A percentile compares a stretch with the other conserved stretches of the same genome.
Conservation (phyloP, 1,140 invertebrate genomes). For the Bombus pascuorum region DNA sequence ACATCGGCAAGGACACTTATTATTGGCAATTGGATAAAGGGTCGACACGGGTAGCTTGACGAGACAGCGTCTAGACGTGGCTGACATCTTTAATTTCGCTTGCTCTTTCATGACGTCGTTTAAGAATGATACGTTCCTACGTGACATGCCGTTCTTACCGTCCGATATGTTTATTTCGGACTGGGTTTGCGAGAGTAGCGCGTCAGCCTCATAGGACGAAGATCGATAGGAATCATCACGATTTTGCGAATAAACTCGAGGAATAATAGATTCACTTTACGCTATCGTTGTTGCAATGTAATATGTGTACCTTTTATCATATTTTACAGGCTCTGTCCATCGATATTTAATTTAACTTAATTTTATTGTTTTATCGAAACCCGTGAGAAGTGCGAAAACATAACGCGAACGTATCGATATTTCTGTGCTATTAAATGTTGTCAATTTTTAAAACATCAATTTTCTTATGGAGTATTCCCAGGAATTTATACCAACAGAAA, state of each 20-base stretch:
- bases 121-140: constrained; percentile 54
- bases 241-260: background rate
- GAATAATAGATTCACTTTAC: background rate
- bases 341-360: background rate
- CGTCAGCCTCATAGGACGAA: constrained; percentile 22
- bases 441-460: no score
- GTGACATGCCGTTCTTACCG: constrained; percentile 33
- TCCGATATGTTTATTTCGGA: constrained; percentile 45
- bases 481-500: no score
- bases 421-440: no score
- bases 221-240: constrained; percentile 43
- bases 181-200: background rate
- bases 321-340: background rate
- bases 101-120: constrained; percentile 49
- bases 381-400: no score
- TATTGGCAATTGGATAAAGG: constrained; percentile 75
- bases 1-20: constrained; percentile 60
- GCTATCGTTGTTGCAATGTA: background rate
- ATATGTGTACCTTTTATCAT: background rate
- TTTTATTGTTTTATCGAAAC: no score
- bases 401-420: no score
- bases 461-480: no score
- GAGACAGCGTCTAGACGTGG: constrained; percentile 76
- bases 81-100: constrained; percentile 71
- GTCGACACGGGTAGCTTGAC: constrained; percentile 70